phyloP scores from a whole-genome alignment of 2,888 invertebrate genomes.

The Deroplatys truncata region DNA sequence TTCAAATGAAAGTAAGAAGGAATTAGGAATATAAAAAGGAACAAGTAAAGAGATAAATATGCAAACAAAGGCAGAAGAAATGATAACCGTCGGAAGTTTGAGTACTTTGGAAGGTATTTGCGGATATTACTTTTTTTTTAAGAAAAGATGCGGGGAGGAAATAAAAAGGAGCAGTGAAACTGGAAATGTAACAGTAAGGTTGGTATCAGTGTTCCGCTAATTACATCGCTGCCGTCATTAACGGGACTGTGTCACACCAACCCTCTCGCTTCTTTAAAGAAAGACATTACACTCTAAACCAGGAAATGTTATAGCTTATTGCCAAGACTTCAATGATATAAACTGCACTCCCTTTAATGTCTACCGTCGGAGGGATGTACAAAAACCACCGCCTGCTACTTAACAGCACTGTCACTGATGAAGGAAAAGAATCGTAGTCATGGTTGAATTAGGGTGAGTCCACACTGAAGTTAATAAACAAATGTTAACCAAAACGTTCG shows the following conservation, averaged over 20 bases:
- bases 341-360: background rate
- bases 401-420: background rate
- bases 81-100: background rate
- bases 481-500: too few relatives aligned
- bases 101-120: background rate
- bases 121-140: background rate
- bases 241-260: background rate
- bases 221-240: background rate
- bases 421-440: too few relatives aligned
- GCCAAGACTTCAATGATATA: background rate
- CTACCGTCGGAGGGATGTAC: background rate
- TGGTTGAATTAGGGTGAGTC: too few relatives aligned
- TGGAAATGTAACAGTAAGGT: background rate
- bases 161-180: background rate
- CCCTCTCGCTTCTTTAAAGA: background rate
- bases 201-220: background rate
- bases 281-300: background rate
- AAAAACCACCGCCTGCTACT: background rate
- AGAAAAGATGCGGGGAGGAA: background rate
- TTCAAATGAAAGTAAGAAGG: too few relatives aligned
- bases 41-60: background rate
- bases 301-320: background rate
- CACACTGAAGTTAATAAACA: too few relatives aligned
- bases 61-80: background rate
- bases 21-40: background rate